These are phyloP conservation scores for Polydrusus tereticollis DNA, from an alignment of 2,888 invertebrate genomes.

Conservation along the genomic window DNA sequence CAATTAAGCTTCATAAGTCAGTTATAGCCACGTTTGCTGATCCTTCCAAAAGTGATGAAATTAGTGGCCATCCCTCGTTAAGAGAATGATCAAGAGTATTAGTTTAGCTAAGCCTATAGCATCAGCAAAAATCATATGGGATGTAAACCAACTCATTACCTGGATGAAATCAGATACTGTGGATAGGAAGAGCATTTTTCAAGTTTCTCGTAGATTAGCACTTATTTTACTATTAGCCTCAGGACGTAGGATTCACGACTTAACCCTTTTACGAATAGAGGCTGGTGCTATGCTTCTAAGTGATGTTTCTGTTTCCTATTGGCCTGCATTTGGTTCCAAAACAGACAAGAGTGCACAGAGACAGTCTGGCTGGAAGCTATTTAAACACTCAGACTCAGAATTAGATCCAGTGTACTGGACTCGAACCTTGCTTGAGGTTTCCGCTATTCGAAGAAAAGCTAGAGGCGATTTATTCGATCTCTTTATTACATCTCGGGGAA, in stretches of 20 bases:
- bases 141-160: conserved; percentile 23
- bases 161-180: conserved; percentile 17
- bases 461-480: no score
- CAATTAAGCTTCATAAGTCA: conserved; percentile 35
- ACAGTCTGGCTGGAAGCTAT: not conserved
- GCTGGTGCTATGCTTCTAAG: no score
- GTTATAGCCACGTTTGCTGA: conserved; percentile 30
- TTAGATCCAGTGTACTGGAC: no score
- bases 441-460: no score
- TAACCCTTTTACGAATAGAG: no score
- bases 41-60: conserved; percentile 14
- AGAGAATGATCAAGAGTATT: conserved; percentile 49
- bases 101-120: conserved; percentile 15
- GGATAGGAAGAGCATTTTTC: conserved; percentile 12
- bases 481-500: no score
- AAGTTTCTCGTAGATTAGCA: conserved; percentile 29
- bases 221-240: conserved; percentile 36
- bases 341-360: conserved; percentile 4
- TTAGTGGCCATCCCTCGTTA: conserved; percentile 30
- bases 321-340: conserved; percentile 32
- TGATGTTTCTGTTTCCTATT: no score
- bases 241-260: conserved; percentile 35
- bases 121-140: conserved; percentile 32
- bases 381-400: no score
- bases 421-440: no score